phyloP scores from a whole-genome alignment of 1,140 invertebrate species.

The Zaprionus ghesquierei region DNA sequence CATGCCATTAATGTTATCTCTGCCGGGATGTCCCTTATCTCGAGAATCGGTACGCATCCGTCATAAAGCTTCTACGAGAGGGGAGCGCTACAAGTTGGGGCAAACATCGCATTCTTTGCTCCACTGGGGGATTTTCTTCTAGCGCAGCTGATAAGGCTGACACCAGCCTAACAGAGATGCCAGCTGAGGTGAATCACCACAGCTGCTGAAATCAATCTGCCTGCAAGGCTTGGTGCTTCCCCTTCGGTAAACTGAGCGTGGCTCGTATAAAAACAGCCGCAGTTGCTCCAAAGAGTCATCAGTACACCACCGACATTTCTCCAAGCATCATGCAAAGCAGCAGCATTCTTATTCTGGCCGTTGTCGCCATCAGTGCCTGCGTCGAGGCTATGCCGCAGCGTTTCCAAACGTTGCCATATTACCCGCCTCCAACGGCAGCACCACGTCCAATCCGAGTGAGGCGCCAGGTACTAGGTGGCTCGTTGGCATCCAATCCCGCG shows the following conservation, averaged over 20 bases:
- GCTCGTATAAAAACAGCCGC: conserved; percentile 31
- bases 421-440: conserved; percentile 34
- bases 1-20: not conserved
- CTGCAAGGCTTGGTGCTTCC: conserved; percentile 18
- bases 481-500: conserved; percentile 58
- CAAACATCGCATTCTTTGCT: not conserved
- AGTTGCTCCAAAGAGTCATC: conserved; percentile 13
- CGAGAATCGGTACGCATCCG: not conserved
- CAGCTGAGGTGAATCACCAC: conserved; percentile 17
- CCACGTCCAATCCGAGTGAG: conserved; percentile 52
- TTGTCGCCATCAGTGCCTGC: conserved; percentile 48
- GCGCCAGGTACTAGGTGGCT: conserved; percentile 65
- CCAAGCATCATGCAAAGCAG: conserved; percentile 49
- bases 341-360: conserved; percentile 47
- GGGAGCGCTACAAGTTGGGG: conserved; percentile 27
- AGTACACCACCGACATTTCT: conserved; percentile 12
- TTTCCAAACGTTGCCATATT: conserved; percentile 45
- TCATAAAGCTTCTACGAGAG: not conserved
- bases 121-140: conserved; percentile 34
- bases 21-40: not conserved
- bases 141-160: conserved; percentile 45
- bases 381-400: conserved; percentile 53
- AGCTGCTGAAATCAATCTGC: not conserved
- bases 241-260: not conserved
- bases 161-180: conserved; percentile 15